Evolutionary conservation across 2,888 invertebrate species (phyloP).

Genomic region (Dasysyrphus albostriatus): DNA sequence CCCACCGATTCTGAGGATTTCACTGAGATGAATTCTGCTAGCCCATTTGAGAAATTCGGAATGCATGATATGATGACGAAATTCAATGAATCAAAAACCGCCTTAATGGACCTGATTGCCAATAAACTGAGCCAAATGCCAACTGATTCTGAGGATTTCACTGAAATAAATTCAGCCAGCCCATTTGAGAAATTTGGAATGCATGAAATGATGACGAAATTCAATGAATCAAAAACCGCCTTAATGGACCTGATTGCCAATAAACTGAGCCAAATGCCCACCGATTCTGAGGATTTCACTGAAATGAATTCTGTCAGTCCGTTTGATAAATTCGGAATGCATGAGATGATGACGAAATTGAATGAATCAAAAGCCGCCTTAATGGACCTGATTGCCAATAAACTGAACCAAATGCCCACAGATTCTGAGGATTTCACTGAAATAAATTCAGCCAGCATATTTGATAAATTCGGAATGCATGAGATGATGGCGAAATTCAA

Average conservation of each 20-base stretch:
- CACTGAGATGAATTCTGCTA: too few relatives aligned
- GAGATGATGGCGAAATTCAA: not conserved
- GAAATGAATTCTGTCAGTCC: not conserved
- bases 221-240: conserved; percentile 3
- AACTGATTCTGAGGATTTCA: too few relatives aligned
- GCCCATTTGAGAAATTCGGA: too few relatives aligned
- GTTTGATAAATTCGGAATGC: conserved; percentile 21
- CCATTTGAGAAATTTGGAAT: conserved; percentile 5
- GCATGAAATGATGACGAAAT: not conserved
- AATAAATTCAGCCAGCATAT: not conserved
- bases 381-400: not conserved
- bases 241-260: not conserved
- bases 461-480: conserved; percentile 16
- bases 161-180: not conserved
- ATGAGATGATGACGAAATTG: not conserved
- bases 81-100: too few relatives aligned
- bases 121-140: too few relatives aligned
- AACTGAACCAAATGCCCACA: not conserved
- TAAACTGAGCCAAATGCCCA: not conserved
- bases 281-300: not conserved
- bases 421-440: not conserved
- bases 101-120: too few relatives aligned
- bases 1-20: not conserved
- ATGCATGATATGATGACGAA: too few relatives aligned
- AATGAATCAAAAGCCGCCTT: not conserved